Base-by-base conservation (phyloP, 2,113 vertebrate species). In the Gymnorhina tibicen region DNA sequence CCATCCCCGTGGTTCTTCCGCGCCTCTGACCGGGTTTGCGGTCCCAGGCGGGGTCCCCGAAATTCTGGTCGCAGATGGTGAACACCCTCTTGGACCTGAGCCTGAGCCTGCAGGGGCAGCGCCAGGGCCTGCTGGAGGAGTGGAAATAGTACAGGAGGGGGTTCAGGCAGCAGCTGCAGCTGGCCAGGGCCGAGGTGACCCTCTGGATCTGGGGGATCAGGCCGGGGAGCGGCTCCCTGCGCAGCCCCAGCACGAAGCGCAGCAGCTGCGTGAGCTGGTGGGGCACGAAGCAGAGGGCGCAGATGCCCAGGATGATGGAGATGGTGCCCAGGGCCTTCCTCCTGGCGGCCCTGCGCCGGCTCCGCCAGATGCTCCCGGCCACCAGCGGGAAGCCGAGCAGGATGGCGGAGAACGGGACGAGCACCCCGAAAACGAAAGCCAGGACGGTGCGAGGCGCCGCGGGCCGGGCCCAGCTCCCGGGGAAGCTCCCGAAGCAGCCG, bases 121-220 rank as follows among this genome's bases (percentile, higher is more conserved):
- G 91, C 96, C 98, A 98, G 1, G 23, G 91, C 92, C 89, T 98
- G 97, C 97, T 92, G 72, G 92, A 97, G 32, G 97, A 98, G 90
- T 97, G 97, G 94, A 98, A 94, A n/a, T 96, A 98, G 92, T 98
- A 99, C 9, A 99, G 81, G 66, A 99, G 7, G 0, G 99, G 99
- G 95, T 99, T 98, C n/a, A 99, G 95, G 91, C 98, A 98, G 15
- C 98, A 98, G 92, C 98, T 98, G 41, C 98, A 39, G 69, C 97
- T 98, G 76, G 98, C 96, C 9, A 98, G 95, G 7, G 97, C 98
- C 73, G 98, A 94, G 63, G 98, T 98, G 58, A 98, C 63, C 19
- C 97, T 96, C 5, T 98, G 89, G n/a, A 98, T 56, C 4, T 95
- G 52, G 87, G 97, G 94, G 85, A 98, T 98, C 30, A 32, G 27